Evolutionary conservation across 2,888 invertebrate species (phyloP).

Genomic region (Trilocha varians): DNA sequence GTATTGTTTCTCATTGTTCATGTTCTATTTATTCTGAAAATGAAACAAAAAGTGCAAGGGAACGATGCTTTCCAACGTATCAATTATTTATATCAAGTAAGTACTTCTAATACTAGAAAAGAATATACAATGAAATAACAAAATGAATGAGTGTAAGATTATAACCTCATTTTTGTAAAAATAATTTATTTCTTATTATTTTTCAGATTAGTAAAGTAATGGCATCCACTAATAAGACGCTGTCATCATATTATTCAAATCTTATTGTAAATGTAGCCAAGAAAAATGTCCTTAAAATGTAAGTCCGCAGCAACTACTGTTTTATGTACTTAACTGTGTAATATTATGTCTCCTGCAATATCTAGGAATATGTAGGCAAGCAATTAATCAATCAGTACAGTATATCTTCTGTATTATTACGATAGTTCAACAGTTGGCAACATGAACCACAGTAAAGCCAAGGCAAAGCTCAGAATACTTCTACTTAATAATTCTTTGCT

Average conservation of each 20-base stretch:
- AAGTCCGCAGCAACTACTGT: conserved; percentile 34
- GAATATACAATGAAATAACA: too few species aligned
- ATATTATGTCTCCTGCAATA: too few species aligned
- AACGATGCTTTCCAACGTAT: conserved; percentile 80
- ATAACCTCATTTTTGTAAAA: background rate
- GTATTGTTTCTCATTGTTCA: background rate
- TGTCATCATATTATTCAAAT: conserved; percentile 72
- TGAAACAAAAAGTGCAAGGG: conserved; percentile 72
- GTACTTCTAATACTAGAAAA: too few species aligned
- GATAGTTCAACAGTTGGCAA: too few species aligned
- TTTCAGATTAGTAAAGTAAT: conserved; percentile 68
- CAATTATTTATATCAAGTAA: conserved; percentile 80
- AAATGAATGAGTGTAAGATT: too few species aligned
- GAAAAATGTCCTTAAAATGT: conserved; percentile 75
- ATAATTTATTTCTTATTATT: background rate
- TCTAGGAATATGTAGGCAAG: too few species aligned
- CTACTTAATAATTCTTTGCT: too few species aligned
- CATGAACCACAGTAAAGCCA: too few species aligned
- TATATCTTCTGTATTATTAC: too few species aligned
- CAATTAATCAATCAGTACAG: too few species aligned
- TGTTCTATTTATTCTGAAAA: conserved; percentile 28
- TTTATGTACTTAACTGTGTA: too few species aligned
- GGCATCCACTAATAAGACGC: conserved; percentile 40
- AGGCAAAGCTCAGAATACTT: too few species aligned
- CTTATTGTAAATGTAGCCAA: conserved; percentile 70